phyloP scores from a whole-genome alignment of 2,888 invertebrate species.

The Gonocerus acuteangulatus region DNA sequence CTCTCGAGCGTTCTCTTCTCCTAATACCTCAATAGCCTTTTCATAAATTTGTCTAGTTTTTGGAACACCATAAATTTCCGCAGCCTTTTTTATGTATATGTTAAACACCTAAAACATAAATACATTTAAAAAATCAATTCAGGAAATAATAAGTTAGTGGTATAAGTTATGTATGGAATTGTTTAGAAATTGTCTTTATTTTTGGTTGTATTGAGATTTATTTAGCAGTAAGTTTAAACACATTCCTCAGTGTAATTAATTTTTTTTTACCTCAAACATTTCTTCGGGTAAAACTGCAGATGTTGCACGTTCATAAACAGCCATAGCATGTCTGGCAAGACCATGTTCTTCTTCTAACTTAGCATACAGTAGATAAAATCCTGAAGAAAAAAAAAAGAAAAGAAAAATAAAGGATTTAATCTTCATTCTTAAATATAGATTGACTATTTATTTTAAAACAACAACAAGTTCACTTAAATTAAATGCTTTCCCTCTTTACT shows the following conservation, averaged over 20 bases:
- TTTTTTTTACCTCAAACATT: conserved; percentile 67
- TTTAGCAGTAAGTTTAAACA: no score
- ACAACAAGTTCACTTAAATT: no score
- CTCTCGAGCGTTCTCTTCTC: conserved; percentile 82
- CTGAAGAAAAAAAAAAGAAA: conserved; percentile 40
- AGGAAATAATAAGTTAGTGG: no score
- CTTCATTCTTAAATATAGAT: no score
- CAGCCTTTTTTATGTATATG: conserved; percentile 95
- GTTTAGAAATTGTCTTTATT: no score
- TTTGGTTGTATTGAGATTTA: no score
- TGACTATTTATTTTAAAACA: no score
- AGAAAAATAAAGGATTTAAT: no score
- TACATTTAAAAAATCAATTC: not conserved
- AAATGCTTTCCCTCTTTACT: no score
- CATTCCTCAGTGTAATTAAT: not conserved
- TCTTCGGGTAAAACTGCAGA: conserved; percentile 85
- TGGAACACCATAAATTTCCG: conserved; percentile 94
- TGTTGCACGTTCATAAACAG: conserved; percentile 95
- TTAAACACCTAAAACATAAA: conserved; percentile 70
- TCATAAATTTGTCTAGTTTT: conserved; percentile 96
- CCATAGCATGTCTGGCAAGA: conserved; percentile 94
- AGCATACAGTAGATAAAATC: conserved; percentile 89
- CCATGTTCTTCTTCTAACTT: conserved; percentile 98
- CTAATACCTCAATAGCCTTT: conserved; percentile 88
- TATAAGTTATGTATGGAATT: no score